Conservation (phyloP, 2,888 invertebrate genomes). For the Myopa testacea region DNA sequence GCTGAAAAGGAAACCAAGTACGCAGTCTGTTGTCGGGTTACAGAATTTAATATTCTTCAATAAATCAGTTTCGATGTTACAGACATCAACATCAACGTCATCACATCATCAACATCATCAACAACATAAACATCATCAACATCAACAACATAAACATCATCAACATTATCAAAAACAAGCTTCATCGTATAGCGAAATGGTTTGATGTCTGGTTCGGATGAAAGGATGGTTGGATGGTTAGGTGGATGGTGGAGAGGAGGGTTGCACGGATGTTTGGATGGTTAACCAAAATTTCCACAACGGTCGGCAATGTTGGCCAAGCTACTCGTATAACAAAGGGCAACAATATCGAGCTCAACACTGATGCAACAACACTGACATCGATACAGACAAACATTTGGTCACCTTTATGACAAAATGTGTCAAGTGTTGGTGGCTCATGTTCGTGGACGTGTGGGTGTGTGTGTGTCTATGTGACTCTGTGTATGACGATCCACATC, state of each 20-base stretch:
- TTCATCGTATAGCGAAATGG: background rate
- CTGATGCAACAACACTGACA: slow-evolving; percentile 39
- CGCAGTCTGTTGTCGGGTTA: background rate
- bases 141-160: background rate
- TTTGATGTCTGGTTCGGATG: too few relatives aligned
- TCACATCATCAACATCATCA: background rate
- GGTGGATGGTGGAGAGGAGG: slow-evolving; percentile 12
- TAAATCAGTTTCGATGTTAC: slow-evolving; percentile 47
- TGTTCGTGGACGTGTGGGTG: background rate
- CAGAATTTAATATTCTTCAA: slow-evolving; percentile 49
- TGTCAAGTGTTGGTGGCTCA: slow-evolving; percentile 4
- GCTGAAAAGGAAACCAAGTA: background rate
- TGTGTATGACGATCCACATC: slow-evolving; percentile 22
- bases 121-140: background rate
- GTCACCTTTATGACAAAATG: slow-evolving; percentile 14
- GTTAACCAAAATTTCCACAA: slow-evolving; percentile 48
- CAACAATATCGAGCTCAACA: slow-evolving; percentile 27
- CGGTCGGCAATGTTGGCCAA: slow-evolving; percentile 40
- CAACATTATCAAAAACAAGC: background rate
- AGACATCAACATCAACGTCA: slow-evolving; percentile 15
- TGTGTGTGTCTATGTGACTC: slow-evolving; percentile 13
- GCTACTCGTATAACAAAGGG: slow-evolving; percentile 25
- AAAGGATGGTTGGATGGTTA: background rate
- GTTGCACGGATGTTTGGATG: slow-evolving; percentile 38
- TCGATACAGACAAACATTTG: slow-evolving; percentile 37